Conservation (phyloP, 2,797 vertebrate genomes). For the Sciurus carolinensis region DNA sequence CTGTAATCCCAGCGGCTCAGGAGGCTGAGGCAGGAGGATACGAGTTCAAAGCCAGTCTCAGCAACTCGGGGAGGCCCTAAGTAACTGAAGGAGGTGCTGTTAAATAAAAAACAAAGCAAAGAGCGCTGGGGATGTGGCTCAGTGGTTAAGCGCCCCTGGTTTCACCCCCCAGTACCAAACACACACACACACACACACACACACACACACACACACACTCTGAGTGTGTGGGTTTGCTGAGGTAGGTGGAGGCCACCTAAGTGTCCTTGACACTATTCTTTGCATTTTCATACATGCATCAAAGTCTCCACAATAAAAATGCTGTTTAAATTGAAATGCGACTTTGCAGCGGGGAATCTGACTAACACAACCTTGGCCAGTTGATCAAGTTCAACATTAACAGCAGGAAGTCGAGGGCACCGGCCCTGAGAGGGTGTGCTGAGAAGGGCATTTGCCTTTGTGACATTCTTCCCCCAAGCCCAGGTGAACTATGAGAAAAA, state of each 20-base stretch:
- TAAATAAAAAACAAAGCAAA: no score
- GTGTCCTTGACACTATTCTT: not conserved
- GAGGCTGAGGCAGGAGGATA: no score
- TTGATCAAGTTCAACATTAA: not conserved
- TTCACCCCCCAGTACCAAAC: no score
- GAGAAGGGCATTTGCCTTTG: no score
- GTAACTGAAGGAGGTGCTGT: no score
- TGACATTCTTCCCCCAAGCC: not conserved
- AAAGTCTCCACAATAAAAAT: not conserved
- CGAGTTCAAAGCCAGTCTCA: no score
- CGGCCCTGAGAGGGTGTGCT: not conserved
- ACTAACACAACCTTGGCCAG: not conserved
- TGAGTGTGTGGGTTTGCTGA: no score
- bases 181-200: no score
- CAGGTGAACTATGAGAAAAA: not conserved
- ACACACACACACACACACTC: fast-evolving
- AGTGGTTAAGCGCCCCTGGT: no score
- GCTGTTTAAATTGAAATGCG: not conserved
- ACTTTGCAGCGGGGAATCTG: not conserved
- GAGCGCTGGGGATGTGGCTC: no score
- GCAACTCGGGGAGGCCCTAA: no score
- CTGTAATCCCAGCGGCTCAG: no score
- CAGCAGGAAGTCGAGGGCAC: not conserved
- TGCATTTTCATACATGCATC: not conserved
- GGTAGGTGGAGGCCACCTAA: not conserved